These are phyloP conservation scores for Colletes latitarsis DNA, from an alignment of 1,140 invertebrate species.

Conservation along the genomic window DNA sequence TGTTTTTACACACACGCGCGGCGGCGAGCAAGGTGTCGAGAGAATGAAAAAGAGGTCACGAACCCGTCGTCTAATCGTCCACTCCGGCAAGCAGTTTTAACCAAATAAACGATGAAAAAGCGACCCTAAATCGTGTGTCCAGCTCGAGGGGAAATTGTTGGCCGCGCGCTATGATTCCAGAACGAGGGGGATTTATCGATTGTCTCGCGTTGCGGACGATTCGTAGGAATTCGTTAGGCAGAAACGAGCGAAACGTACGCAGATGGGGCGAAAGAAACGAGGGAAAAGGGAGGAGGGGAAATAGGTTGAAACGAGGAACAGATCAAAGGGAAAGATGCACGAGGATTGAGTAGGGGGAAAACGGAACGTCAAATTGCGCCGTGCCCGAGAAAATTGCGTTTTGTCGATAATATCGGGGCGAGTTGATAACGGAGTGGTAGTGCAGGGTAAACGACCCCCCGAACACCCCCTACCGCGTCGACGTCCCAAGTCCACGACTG, in stretches of 20 bases:
- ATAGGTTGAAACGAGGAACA: background rate
- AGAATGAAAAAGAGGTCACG: background rate
- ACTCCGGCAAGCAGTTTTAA: too few relatives aligned
- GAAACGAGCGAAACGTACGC: too few relatives aligned
- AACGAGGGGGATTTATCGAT: background rate
- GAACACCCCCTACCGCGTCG: background rate
- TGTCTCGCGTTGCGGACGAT: too few relatives aligned
- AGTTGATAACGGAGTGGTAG: conserved; percentile 54
- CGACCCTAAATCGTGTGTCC: background rate
- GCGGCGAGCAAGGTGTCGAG: background rate
- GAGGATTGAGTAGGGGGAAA: background rate
- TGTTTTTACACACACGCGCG: background rate
- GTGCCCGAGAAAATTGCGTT: conserved; percentile 61
- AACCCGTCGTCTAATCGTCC: conserved; percentile 5
- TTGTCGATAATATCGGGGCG: conserved; percentile 61
- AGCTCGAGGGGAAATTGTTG: background rate
- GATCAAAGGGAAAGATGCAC: conserved; percentile 16
- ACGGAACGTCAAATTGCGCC: conserved; percentile 56
- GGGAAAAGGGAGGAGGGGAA: background rate
- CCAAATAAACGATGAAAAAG: background rate
- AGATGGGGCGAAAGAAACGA: background rate
- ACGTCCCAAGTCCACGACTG: conserved; percentile 12
- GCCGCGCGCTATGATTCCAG: too few relatives aligned
- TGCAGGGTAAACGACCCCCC: conserved; percentile 61
- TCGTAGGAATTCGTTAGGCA: too few relatives aligned